Evolutionary conservation across 1,140 invertebrate species (phyloP), one percentile per base, ranked within the genome.

Genomic region (Octopus bimaculoides): DNA sequence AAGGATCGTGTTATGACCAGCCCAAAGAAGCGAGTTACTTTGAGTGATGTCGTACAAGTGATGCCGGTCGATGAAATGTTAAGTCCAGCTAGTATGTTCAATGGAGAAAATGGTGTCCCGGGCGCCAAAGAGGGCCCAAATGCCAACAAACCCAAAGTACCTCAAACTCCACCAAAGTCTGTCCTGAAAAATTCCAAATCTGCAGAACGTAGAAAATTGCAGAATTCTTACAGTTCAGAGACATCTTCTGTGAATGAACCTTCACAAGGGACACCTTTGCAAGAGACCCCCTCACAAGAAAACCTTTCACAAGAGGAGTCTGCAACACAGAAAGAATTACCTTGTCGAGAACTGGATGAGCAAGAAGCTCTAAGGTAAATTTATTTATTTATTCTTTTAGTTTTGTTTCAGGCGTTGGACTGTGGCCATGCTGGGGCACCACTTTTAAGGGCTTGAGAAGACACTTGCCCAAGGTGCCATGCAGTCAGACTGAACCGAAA

Each of bases 341-440:
- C n/a, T 66, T 66, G 82, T 53, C 77, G 81, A 74, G 84, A 85
- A 53, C 61, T 85, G 9, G 78, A 83, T 81, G 81, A 83, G 55
- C 12, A 78, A 74, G 84, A 85, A 75, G 82, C 79, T 12, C 10
- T 82, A 10, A 83, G 55, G 84, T 85, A 80, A 81, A 52, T 41
- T 41, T 41, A 41, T 41, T 41, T 41, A 41, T 41, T 41, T 41
- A 41, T 41, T 41, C 26, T 41, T 41, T 41, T 41, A 41, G 26
- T 41, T 41, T 41, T 41, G 26, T 41, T 41, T 41, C 26, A 41
- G 26, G 26, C 2, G 26, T 41, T 41, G 26, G 26, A 2, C 26
- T 41, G 26, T 41, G 26, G 26, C 26, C 26, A 41, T 41, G 26
- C 26, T 41, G 26, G 26, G 26, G 26, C 26, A 41, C 26, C 26